Conservation (phyloP, 2,113 vertebrate genomes). For the Corythornis madagascariensis region DNA sequence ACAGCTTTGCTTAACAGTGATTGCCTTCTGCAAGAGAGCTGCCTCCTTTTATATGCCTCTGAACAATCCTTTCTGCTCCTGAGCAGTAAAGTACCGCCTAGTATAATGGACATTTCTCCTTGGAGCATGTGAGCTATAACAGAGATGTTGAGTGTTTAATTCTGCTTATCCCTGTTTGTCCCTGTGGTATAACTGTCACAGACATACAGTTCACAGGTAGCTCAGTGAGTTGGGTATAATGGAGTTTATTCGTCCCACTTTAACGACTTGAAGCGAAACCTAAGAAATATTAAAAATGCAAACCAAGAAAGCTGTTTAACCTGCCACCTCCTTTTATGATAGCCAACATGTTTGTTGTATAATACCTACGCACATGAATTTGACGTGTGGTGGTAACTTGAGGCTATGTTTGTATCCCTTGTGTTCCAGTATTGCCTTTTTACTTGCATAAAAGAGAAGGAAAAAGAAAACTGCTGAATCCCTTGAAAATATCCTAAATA, state of each 20-base stretch:
- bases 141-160: neutral
- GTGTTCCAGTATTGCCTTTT: neutral
- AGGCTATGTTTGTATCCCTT: slow-evolving; percentile 10
- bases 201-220: neutral
- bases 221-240: neutral
- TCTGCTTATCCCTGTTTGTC: neutral
- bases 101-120: neutral
- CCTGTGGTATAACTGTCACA: neutral
- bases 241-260: neutral
- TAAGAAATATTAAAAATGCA: neutral
- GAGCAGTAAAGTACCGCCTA: neutral
- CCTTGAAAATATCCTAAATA: neutral
- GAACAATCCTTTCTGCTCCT: neutral
- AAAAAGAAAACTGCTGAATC: neutral
- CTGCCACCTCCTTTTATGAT: neutral
- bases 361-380: neutral
- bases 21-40: neutral
- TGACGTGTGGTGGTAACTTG: slow-evolving; percentile 5
- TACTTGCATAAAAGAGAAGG: neutral
- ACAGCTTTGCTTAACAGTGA: neutral
- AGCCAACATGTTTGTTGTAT: neutral
- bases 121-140: neutral
- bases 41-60: neutral
- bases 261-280: neutral
- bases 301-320: neutral